Conservation (phyloP, 2,113 vertebrate species). For the Setophaga petechia region DNA sequence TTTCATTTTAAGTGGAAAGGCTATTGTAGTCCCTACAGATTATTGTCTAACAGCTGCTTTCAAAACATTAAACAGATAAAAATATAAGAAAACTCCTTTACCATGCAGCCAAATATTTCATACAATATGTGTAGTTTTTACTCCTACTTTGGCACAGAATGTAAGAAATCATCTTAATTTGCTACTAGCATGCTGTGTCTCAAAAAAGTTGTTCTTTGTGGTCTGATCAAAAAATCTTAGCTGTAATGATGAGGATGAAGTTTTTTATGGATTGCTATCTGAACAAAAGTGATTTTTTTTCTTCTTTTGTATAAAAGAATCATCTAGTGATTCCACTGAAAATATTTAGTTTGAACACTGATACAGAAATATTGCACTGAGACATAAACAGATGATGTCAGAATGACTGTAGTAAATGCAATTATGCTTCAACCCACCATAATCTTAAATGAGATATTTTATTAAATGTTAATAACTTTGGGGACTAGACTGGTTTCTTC, state of each 20-base stretch:
- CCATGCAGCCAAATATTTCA: background rate
- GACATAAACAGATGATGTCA: background rate
- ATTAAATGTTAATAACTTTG: constrained; percentile 49
- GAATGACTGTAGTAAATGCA: constrained; percentile 19
- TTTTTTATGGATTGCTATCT: background rate
- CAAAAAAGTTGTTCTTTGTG: background rate
- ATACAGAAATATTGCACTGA: background rate
- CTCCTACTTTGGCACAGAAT: background rate
- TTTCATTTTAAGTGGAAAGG: background rate
- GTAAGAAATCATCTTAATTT: background rate
- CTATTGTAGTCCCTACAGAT: background rate
- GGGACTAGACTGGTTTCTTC: constrained; percentile 40
- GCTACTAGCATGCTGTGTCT: background rate
- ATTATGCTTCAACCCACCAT: constrained; percentile 32
- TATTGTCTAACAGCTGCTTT: background rate
- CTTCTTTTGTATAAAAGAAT: background rate
- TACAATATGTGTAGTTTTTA: background rate
- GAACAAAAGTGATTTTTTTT: background rate
- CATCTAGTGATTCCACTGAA: background rate
- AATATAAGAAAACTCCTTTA: background rate
- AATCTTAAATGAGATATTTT: constrained; percentile 53
- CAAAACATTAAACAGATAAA: background rate
- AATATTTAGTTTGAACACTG: background rate
- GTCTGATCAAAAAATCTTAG: background rate
- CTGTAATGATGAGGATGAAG: background rate